Percentiles rank a stretch among this genome's conserved stretches.
phyloP scores from a whole-genome alignment of 2,113 vertebrate genomes.

The Empidonax alnorum region DNA sequence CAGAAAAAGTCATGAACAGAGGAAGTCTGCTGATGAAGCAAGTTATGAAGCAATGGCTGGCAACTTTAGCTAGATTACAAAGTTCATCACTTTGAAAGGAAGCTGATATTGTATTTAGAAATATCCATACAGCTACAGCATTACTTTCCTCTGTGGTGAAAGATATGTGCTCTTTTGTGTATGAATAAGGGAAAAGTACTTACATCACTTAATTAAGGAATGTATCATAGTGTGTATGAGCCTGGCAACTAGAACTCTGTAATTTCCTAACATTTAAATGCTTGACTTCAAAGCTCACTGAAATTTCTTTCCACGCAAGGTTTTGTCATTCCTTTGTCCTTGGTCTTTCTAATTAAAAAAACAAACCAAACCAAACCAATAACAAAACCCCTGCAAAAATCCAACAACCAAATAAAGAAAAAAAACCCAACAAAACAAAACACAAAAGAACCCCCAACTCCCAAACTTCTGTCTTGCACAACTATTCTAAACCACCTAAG shows the following conservation, averaged over 20 bases:
- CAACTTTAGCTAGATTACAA: slow-evolving; percentile 6
- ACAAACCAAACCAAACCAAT: neutral
- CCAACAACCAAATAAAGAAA: neutral
- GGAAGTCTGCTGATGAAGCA: slow-evolving; percentile 38
- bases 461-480: neutral
- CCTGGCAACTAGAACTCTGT: neutral
- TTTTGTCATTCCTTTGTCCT: neutral
- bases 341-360: neutral
- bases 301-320: neutral
- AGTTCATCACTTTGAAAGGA: slow-evolving; percentile 41
- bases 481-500: neutral
- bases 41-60: neutral
- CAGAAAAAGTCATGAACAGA: neutral
- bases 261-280: neutral
- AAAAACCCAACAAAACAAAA: too few species aligned
- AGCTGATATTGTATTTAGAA: neutral
- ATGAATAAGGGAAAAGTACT: neutral
- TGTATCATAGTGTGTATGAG: neutral
- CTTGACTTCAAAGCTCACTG: neutral
- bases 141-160: neutral
- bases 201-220: neutral
- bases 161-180: neutral
- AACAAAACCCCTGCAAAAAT: neutral
- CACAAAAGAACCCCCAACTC: neutral
- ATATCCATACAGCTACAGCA: neutral